Evolutionary conservation across 1,140 invertebrate species (phyloP).

Genomic region (Palaemon carinicauda): DNA sequence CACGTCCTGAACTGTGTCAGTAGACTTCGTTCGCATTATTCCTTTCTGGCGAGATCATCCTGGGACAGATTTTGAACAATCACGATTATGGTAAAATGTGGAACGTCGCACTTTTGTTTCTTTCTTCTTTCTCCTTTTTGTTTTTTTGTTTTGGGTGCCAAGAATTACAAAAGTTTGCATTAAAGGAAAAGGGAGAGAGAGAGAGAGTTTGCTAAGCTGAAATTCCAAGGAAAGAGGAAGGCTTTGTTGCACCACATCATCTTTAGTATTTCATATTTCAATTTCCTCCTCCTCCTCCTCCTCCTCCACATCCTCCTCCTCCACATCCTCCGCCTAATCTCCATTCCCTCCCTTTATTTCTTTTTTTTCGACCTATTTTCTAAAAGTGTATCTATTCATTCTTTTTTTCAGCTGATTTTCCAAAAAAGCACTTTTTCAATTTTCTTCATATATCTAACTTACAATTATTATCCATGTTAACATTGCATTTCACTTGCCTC

Average conservation of each 20-base stretch:
- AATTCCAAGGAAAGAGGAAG: too few relatives aligned
- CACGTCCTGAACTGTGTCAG: background rate
- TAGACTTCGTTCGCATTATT: slow-evolving; percentile 1
- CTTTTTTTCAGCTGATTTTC: background rate
- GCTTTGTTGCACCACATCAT: too few relatives aligned
- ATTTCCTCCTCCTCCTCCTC: background rate
- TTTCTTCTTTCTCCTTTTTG: too few relatives aligned
- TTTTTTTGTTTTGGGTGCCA: too few relatives aligned
- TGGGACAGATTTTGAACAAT: background rate
- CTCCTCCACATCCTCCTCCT: background rate
- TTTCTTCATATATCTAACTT: background rate
- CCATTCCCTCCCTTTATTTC: background rate
- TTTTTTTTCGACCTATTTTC: background rate
- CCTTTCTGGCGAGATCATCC: background rate
- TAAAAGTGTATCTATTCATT: too few relatives aligned
- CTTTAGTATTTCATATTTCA: background rate
- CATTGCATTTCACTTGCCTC: background rate
- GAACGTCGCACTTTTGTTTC: too few relatives aligned
- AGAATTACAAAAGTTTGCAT: too few relatives aligned
- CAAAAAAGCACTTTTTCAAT: too few relatives aligned
- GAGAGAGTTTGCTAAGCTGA: too few relatives aligned
- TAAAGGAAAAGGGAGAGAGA: too few relatives aligned
- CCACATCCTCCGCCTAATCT: background rate
- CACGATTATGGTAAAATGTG: background rate
- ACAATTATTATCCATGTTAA: background rate